Base-by-base conservation (phyloP, 2,113 vertebrate species). In the Channa argus region DNA sequence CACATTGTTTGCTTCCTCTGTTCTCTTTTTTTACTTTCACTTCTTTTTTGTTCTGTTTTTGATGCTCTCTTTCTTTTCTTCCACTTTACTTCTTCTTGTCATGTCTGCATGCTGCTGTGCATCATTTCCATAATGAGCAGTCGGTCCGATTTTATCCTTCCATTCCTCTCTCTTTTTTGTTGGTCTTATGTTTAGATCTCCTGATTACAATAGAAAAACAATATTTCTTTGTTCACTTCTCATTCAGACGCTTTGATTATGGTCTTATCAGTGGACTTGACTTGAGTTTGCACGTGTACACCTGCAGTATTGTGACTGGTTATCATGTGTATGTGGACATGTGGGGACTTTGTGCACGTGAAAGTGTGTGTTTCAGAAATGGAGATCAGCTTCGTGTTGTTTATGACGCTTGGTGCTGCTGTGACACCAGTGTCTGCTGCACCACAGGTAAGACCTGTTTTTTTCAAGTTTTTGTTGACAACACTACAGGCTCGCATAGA, bases 361-460 rank as follows among this genome's bases (percentile, higher is more conserved):
- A 56, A 3, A 34, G 12, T 49, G 12, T 63, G 13, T 50, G 44
- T 88, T 54, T 72, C 93, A 94, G 62, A 94, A 91, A 61, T 97
- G 97, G 95, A 95, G 37, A n/a, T 36, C 44, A 53, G 36, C 12
- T 53, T 58, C 66, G 52, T 77, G 71, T 37, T 77, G 55, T 75
- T 38, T 38, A 0, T 78, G 52, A 61, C 66, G 7, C 59, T 91
- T 53, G 59, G 44, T 10, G 67, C 39, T 8, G 41, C 44, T 56
- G 63, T 88, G 41, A 71, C 79, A 39, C 63, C 75, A n/a, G 83
- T 44, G 14, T 88, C 66, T 45, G 81, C 86, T 63, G 80, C 82
- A 44, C 63, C 56, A 15, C 39, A 78, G 69, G 91, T 91, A 63
- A 65, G 45, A 53, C 39, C 6, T 37, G 7, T 53, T 58, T 53